phyloP scores from a whole-genome alignment of 1,140 invertebrate genomes.

The Steinernema feltiae region DNA sequence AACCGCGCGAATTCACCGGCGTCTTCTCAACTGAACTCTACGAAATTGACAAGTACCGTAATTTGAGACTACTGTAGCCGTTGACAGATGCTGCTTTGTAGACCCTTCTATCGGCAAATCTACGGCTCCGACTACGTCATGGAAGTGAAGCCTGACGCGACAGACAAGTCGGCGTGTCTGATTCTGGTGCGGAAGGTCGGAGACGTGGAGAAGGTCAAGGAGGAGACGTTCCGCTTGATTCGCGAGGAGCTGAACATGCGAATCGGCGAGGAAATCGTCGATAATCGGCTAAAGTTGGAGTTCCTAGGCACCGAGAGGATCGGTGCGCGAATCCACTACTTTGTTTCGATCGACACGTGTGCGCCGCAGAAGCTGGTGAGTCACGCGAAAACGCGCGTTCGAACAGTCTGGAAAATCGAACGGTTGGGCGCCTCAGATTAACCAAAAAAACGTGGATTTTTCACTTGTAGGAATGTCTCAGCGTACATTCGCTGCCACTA shows the following conservation, averaged over 20 bases:
- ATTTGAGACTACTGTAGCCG: background rate
- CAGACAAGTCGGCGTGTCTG: background rate
- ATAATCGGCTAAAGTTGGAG: background rate
- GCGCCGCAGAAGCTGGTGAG: background rate
- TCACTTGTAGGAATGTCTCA: background rate
- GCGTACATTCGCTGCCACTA: background rate
- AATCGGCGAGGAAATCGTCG: background rate
- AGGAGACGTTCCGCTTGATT: background rate
- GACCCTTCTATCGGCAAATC: conserved; percentile 1
- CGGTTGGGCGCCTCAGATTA: background rate
- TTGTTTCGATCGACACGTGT: background rate
- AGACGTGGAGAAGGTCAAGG: background rate
- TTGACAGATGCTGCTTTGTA: background rate
- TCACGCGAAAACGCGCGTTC: background rate
- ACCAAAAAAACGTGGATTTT: background rate
- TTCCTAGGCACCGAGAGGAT: background rate
- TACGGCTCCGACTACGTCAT: conserved; percentile 8
- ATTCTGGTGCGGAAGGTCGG: background rate
- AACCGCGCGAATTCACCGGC: background rate
- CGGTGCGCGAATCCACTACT: background rate
- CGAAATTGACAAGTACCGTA: conserved; percentile 5
- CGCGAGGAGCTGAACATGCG: background rate
- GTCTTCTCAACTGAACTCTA: conserved; percentile 1
- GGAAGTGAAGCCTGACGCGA: background rate
- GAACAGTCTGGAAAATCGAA: background rate